A percentile compares a stretch with the other conserved stretches of the same genome.
These are phyloP conservation scores for Varroa destructor DNA, from an alignment of 1,140 invertebrate species.

Conservation along the genomic window DNA sequence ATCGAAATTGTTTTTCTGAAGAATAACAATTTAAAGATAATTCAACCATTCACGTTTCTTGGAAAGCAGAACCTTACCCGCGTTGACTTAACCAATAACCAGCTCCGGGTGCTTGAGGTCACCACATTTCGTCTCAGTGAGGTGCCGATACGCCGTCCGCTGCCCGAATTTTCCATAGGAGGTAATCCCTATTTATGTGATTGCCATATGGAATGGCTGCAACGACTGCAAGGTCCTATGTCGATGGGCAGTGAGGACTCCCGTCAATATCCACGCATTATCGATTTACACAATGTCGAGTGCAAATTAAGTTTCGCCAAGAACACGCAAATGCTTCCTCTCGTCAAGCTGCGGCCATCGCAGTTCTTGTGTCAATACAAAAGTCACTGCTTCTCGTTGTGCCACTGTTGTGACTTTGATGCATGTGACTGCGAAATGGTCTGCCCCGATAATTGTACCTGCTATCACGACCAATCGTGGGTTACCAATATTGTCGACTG, in stretches of 20 bases:
- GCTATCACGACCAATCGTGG: constrained; percentile 86
- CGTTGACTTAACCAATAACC: constrained; percentile 70
- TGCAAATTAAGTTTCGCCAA: constrained; percentile 68
- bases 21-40: constrained; percentile 61
- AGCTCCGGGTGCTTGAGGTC: constrained; percentile 63
- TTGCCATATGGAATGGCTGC: constrained; percentile 76
- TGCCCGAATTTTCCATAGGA: constrained; percentile 72
- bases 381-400: constrained; percentile 77
- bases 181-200: constrained; percentile 75
- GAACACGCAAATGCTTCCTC: constrained; percentile 46
- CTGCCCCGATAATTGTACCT: constrained; percentile 79
- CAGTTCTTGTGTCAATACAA: constrained; percentile 82
- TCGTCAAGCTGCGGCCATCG: constrained; percentile 65
- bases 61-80: constrained; percentile 65
- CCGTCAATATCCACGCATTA: constrained; percentile 68
- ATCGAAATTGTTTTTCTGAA: constrained; percentile 64
- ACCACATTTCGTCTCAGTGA: constrained; percentile 58
- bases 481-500: constrained; percentile 85
- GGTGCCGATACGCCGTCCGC: constrained; percentile 46
- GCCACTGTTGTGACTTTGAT: constrained; percentile 86
- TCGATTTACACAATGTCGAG: constrained; percentile 77
- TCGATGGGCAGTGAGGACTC: constrained; percentile 49
- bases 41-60: constrained; percentile 65
- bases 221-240: constrained; percentile 50
- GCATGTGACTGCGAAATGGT: constrained; percentile 91